Evolutionary conservation across 2,797 vertebrate genomes (phyloP), one percentile per base, ranked within the genome.

Genomic region (Pterois miles): DNA sequence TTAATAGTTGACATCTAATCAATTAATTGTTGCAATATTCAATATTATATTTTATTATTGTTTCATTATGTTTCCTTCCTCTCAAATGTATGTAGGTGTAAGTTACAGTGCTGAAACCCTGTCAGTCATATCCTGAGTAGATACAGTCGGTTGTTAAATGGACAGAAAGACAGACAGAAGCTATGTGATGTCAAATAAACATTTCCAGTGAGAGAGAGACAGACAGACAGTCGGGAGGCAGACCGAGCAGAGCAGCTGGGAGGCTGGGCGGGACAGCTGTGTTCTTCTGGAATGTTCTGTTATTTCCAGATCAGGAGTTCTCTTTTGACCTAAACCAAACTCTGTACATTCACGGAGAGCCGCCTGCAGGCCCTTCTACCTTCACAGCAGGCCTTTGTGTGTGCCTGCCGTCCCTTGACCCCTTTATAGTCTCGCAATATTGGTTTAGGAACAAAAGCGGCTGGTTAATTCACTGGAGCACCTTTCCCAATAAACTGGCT

Each of bases 271-370:
- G 52, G 27, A 93, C 78, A 69, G 91, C 13, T 1, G 88, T 86
- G 74, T 86, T 92, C 91, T 94, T 92, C 93, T 18, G 16, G 90
- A 92, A 94, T 94, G 89, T 92, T 88, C 88, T 86, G 84, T 95
- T 95, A 93, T 95, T 96, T 96, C 94, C 94, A 95, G 87, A 94
- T 94, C 93, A 94, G 84, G 92, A 93, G 90, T 88, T 95, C 88
- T 92, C 92, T 94, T 95, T 95, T 95, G 94, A 93, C 91, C 92
- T 91, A 88, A 93, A 93, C 89, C 94, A 94, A 96, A 95, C 89
- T 90, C 91, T 88, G 87, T 77, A 78, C 90, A 89, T 92, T 89
- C 86, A 91, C 46, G 65, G 85, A 85, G 84, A 86, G 86, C 85
- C 40, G 91, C 92, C 89, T 77, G 86, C 85, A 65, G 90, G 86